Evolutionary conservation across 2,113 vertebrate species (phyloP).

Genomic region (Solenodon paradoxus): DNA sequence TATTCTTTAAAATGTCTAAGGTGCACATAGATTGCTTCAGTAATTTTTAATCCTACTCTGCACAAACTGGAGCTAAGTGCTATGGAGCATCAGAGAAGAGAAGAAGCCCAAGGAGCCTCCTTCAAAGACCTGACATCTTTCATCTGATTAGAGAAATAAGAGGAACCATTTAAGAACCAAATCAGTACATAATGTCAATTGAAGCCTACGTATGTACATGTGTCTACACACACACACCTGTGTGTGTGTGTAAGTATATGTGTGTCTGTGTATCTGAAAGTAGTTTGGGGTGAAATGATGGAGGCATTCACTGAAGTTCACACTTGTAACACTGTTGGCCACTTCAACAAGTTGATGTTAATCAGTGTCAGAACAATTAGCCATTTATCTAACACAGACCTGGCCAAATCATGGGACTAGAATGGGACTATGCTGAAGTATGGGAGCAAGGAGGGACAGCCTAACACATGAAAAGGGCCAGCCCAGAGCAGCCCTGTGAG

Average conservation of each 20-base stretch:
- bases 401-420: not conserved
- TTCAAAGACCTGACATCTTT: constrained; percentile 7
- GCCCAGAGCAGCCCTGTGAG: not conserved
- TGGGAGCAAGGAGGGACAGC: not conserved
- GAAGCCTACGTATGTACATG: not conserved
- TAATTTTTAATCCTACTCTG: constrained; percentile 44
- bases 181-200: not conserved
- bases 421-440: not conserved
- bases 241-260: not conserved
- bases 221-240: not conserved
- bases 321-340: not conserved
- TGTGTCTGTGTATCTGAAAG: not conserved
- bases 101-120: not conserved
- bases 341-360: not conserved
- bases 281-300: not conserved
- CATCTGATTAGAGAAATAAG: constrained; percentile 3
- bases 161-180: not conserved
- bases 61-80: not conserved
- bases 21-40: not conserved
- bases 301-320: not conserved
- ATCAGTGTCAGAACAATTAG: not conserved
- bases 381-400: not conserved
- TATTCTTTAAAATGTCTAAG: constrained; percentile 12
- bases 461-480: not conserved
- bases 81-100: not conserved